Conservation (phyloP, 2,888 invertebrate species). For the Halictus ligatus region DNA sequence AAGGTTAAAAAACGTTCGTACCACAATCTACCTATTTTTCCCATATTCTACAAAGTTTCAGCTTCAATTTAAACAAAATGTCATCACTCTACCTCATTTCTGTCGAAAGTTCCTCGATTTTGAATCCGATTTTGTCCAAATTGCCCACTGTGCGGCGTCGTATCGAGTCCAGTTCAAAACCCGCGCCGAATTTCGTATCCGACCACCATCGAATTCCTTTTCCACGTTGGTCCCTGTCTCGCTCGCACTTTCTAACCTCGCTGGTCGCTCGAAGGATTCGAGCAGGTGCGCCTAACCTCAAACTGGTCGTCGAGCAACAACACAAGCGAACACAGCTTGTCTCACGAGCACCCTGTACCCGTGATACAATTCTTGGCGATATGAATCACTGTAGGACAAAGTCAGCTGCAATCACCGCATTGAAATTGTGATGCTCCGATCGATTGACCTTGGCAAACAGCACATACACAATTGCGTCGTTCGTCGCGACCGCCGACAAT, state of each 20-base stretch:
- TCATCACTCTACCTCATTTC: too few species aligned
- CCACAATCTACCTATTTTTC: too few species aligned
- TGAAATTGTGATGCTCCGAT: constrained; percentile 18
- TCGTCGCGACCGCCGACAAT: not conserved
- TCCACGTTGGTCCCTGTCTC: constrained; percentile 6
- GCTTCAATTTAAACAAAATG: too few species aligned
- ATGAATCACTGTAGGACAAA: not conserved
- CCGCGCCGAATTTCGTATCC: constrained; percentile 7
- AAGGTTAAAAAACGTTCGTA: too few species aligned
- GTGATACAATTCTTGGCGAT: not conserved
- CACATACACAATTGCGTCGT: constrained; percentile 44
- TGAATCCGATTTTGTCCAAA: too few species aligned
- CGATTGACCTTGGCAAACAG: constrained; percentile 33
- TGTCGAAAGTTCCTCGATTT: too few species aligned
- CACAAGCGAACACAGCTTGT: not conserved
- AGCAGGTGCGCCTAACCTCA: constrained; percentile 50
- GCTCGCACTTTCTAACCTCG: constrained; percentile 30
- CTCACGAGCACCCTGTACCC: too few species aligned
- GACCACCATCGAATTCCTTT: not conserved
- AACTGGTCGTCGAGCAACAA: not conserved
- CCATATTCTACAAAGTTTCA: too few species aligned
- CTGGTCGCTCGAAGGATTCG: constrained; percentile 39
- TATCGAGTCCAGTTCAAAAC: not conserved
- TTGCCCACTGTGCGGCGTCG: too few species aligned
- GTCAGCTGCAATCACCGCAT: not conserved